Evolutionary conservation across 2,888 invertebrate genomes (phyloP).

Genomic region (Phoenoteleia sp.): DNA sequence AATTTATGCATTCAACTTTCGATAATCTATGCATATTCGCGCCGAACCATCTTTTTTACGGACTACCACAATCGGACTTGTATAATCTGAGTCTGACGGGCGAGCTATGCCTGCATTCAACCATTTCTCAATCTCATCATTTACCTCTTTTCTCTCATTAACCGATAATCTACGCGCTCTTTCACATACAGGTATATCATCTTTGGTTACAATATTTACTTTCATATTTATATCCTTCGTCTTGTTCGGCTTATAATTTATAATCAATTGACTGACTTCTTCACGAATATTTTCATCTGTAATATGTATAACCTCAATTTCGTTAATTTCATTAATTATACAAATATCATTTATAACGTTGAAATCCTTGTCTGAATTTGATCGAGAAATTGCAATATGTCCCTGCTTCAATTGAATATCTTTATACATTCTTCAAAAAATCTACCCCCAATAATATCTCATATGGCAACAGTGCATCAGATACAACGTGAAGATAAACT

Average conservation of each 20-base stretch:
- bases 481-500: conserved; percentile 63
- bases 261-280: background rate
- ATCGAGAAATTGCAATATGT: too few relatives aligned
- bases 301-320: background rate
- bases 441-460: conserved; percentile 65
- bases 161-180: conserved; percentile 72
- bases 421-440: conserved; percentile 48
- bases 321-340: background rate
- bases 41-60: conserved; percentile 72
- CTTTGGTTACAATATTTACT: conserved; percentile 77
- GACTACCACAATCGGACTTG: conserved; percentile 77
- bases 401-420: conserved; percentile 21
- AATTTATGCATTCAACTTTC: conserved; percentile 79
- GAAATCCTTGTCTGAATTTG: background rate
- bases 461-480: conserved; percentile 26
- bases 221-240: conserved; percentile 58
- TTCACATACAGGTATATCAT: conserved; percentile 76
- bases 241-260: conserved; percentile 34
- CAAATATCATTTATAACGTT: background rate
- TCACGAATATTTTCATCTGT: background rate
- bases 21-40: background rate
- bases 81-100: conserved; percentile 77
- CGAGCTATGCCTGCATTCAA: conserved; percentile 77
- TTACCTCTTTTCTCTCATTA: conserved; percentile 72
- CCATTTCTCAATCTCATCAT: conserved; percentile 79